A percentile compares a stretch with the other conserved stretches of the same genome.
Conservation (phyloP, 2,113 vertebrate species). For the Crotophaga sulcirostris region DNA sequence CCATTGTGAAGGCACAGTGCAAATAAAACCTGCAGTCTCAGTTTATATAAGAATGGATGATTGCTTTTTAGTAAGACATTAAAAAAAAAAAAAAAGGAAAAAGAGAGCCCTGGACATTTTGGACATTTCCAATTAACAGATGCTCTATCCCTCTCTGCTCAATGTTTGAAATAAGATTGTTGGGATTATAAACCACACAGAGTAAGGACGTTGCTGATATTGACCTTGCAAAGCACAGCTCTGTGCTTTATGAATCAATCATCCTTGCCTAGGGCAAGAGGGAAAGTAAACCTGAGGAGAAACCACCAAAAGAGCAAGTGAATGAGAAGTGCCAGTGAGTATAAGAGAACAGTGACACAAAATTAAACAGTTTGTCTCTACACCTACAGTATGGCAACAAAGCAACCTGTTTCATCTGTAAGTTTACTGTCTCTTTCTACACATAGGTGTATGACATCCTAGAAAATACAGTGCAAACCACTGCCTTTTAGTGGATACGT, state of each 20-base stretch:
- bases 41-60: background rate
- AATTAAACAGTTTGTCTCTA: background rate
- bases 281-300: background rate
- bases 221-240: background rate
- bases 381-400: background rate
- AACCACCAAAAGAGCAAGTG: background rate
- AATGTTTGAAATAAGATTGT: background rate
- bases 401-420: background rate
- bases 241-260: background rate
- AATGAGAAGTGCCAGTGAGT: background rate
- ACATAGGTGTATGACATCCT: too few species aligned
- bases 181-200: background rate
- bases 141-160: background rate
- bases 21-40: background rate
- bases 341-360: background rate
- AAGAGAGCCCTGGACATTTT: background rate
- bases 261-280: background rate
- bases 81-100: background rate
- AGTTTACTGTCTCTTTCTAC: background rate
- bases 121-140: background rate
- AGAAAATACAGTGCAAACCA: accelerated
- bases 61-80: background rate
- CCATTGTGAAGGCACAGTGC: background rate
- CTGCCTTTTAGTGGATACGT: background rate
- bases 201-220: background rate